Base-by-base conservation (phyloP, 2,888 invertebrate genomes). In the Adelognathus sp. region DNA sequence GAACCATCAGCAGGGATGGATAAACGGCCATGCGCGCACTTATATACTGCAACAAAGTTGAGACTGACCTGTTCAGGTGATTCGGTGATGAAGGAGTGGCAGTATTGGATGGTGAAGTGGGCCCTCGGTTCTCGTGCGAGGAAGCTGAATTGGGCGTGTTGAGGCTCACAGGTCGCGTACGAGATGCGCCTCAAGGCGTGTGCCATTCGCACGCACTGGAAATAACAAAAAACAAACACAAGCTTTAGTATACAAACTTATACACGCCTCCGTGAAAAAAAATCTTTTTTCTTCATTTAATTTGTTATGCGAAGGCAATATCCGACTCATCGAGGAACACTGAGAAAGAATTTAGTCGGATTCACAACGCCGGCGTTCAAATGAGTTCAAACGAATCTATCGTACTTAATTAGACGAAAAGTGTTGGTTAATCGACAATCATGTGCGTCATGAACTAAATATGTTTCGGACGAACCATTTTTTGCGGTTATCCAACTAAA, bases 101-200 rank as follows among this genome's bases (percentile, higher is more conserved):
- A 97, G 92, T 95, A 96, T 92, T 96, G 96, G 80, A 94, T 92
- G 87, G 93, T 94, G 88, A 94, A 94, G 87, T 94, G 94, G 50
- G 94, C 94, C 86, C 93, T 94, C 73, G 95, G 96, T 92, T 94
- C 95, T 88, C 94, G 92, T 16, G 95, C 95, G 86, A 97, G 94
- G 92, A 97, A 96, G 90, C 96, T 96, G 93, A 97, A 97, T 92
- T 96, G 95, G 84, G 95, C 94, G 91, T 95, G 93, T 86, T 95
- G 94, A 31, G 96, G 94, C 92, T 97, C 96, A 95, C 96, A 96
- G 88, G 96, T 96, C 87, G 96, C 96, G 93, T 96, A 96, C 87
- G 96, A 96, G 88, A 97, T 96, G 91, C 97, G 94, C 86, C 96
- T 95, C 88, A 97, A 92, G 90, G 95, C 95, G 93, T 97, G 96